Evolutionary conservation across 2,113 vertebrate genomes (phyloP), one percentile per base, ranked within the genome.

Genomic region (Chaenogobius annularis): DNA sequence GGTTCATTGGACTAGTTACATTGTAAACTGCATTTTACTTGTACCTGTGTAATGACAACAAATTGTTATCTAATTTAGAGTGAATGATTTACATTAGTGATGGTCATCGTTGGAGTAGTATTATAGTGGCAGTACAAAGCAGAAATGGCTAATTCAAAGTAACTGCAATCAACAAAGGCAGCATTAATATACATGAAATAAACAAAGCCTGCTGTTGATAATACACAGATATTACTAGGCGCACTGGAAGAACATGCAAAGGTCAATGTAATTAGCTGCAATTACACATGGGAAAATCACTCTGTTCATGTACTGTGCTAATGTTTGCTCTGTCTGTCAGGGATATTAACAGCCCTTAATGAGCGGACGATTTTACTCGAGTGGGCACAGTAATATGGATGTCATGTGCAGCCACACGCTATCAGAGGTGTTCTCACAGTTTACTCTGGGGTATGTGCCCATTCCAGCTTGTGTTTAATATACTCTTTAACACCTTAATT

Each of bases 281-380:
- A 77, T 54, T n/a, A 43, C 37, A 26, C 12, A 17, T 19, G 35
- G 35, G 35, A 63, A 63, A 40, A 2, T 40, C 17, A 5, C 31
- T 43, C 9, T 17, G n/a, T 63, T 40, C 61, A 19, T 14, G 7
- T 31, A 3, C 59, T 14, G 31, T 17, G 14, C 80, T 84, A 73
- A 90, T 90, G 66, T 86, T 71, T 87, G 84, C 88, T 31, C 62
- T 83, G 78, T 73, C 47, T 81, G 74, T 83, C 72, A 87, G 78
- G 64, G 71, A 78, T 82, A 85, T 46, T 23, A 54, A 37, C 69
- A 62, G 20, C 23, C 12, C 74, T 69, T 46, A 69, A 74, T 68
- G 48, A 23, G 55, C 70, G 1, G 61, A 43, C 47, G 69, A 74
- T 69, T 79, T 68, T 23, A 67, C 23, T 50, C 31, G 6, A 52